These are phyloP conservation scores for Eumaeus atala DNA, from an alignment of 1,140 invertebrate genomes.

Conservation along the genomic window DNA sequence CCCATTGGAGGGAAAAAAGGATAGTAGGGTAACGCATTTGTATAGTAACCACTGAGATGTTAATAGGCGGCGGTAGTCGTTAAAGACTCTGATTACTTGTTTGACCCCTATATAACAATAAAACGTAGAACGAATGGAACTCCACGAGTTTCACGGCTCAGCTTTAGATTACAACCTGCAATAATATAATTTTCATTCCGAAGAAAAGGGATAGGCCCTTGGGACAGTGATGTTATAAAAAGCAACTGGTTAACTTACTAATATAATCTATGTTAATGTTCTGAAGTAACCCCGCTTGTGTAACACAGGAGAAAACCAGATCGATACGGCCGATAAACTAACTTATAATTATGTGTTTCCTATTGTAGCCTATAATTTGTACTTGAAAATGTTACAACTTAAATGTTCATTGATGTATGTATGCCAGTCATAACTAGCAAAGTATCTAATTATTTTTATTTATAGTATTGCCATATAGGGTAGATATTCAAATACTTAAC, in stretches of 20 bases:
- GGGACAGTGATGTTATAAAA: background rate
- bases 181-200: background rate
- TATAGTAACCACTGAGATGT: too few relatives aligned
- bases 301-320: background rate
- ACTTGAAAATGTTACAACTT: background rate
- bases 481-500: too few relatives aligned
- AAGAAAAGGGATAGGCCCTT: background rate
- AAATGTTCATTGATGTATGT: too few relatives aligned
- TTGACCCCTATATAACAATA: too few relatives aligned
- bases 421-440: too few relatives aligned
- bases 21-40: too few relatives aligned
- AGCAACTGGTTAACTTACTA: background rate
- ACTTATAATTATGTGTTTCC: conserved; percentile 4
- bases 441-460: too few relatives aligned
- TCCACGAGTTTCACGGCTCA: background rate
- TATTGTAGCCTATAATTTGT: background rate
- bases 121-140: too few relatives aligned
- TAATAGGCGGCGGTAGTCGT: too few relatives aligned
- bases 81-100: too few relatives aligned
- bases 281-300: background rate
- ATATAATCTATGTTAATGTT: conserved; percentile 4
- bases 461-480: too few relatives aligned
- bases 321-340: background rate
- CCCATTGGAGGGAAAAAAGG: too few relatives aligned
- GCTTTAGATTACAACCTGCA: background rate